phyloP scores from a whole-genome alignment of 2,888 invertebrate species.

The Macropis europaea region DNA sequence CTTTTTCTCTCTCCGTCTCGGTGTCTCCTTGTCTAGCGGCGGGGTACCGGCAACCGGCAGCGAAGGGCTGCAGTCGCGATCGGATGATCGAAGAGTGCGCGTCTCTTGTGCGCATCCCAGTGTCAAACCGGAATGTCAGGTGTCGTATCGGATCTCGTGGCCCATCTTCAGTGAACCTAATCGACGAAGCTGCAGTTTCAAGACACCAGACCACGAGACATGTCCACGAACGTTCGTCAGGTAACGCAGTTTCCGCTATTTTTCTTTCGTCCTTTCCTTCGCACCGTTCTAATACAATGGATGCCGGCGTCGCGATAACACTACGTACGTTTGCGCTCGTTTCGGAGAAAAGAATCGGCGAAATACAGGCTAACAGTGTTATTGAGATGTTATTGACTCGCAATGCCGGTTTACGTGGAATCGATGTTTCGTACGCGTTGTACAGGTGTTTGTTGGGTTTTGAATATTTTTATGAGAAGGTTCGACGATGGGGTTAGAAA shows the following conservation, averaged over 20 bases:
- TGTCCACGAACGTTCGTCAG: slow-evolving; percentile 29
- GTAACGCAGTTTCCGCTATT: slow-evolving; percentile 23
- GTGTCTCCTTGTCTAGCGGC: not conserved
- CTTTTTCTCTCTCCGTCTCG: not conserved
- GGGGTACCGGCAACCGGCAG: slow-evolving; percentile 44
- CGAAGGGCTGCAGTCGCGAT: slow-evolving; percentile 62
- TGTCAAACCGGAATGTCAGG: slow-evolving; percentile 23
- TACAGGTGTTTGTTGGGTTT: too few species aligned
- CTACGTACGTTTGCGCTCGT: slow-evolving; percentile 13
- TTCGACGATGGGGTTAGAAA: not conserved
- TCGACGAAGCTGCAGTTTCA: not conserved
- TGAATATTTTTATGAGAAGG: not conserved
- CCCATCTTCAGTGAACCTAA: slow-evolving; percentile 4
- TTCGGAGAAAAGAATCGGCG: not conserved
- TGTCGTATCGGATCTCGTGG: slow-evolving; percentile 3
- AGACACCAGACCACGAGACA: slow-evolving; percentile 17
- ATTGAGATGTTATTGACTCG: slow-evolving; percentile 4
- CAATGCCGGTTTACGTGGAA: not conserved
- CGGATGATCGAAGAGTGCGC: slow-evolving; percentile 66
- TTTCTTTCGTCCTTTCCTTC: not conserved
- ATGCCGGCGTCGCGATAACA: not conserved
- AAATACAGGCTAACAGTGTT: not conserved
- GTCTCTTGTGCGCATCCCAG: slow-evolving; percentile 24
- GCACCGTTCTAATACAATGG: not conserved
- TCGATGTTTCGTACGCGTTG: not conserved